Conservation (phyloP, 2,888 invertebrate species). For the Drosophila cognata region DNA sequence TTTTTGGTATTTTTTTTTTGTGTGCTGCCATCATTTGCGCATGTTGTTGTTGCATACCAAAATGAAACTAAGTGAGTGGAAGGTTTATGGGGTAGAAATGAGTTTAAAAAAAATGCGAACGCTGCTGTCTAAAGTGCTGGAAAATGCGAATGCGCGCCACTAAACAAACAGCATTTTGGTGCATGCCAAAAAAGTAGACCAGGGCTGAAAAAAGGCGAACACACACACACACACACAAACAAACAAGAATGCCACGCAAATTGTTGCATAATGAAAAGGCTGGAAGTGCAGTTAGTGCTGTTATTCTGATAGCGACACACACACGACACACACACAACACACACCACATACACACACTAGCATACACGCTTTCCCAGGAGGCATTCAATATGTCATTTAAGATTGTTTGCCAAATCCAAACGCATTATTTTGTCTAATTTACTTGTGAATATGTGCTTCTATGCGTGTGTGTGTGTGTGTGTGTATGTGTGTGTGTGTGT, state of each 20-base stretch:
- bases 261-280: slow-evolving; percentile 61
- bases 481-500: neutral
- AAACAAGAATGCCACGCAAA: slow-evolving; percentile 32
- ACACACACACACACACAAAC: neutral
- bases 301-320: slow-evolving; percentile 3
- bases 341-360: neutral
- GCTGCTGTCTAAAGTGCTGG: slow-evolving; percentile 55
- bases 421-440: slow-evolving; percentile 50
- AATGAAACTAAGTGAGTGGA: slow-evolving; percentile 77
- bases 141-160: slow-evolving; percentile 50
- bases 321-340: neutral
- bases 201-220: neutral
- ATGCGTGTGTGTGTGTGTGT: neutral
- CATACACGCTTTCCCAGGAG: neutral
- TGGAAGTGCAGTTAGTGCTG: slow-evolving; percentile 22
- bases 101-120: slow-evolving; percentile 25
- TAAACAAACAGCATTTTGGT: slow-evolving; percentile 25
- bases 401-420: slow-evolving; percentile 36
- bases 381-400: slow-evolving; percentile 34
- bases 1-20: slow-evolving; percentile 1
- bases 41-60: slow-evolving; percentile 40
- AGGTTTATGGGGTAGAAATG: slow-evolving; percentile 25
- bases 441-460: slow-evolving; percentile 13
- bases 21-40: slow-evolving; percentile 61
- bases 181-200: slow-evolving; percentile 39